Percentiles rank a stretch among this genome's conserved stretches.
Conservation (phyloP, 2,113 vertebrate genomes). For the Pipa parva region DNA sequence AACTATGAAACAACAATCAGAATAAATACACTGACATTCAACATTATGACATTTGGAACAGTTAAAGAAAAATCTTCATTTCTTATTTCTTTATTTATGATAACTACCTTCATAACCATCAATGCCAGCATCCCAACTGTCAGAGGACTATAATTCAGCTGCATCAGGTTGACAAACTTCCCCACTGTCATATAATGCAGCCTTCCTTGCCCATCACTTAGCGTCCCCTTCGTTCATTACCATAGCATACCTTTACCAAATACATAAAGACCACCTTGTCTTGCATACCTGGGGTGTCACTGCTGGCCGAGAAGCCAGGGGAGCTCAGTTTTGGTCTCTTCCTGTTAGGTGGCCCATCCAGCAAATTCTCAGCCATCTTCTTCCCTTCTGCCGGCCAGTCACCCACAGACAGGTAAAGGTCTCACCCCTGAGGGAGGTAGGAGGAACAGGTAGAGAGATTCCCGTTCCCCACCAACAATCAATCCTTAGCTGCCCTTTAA, state of each 20-base stretch:
- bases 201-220: not conserved
- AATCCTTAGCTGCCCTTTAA: slow-evolving; percentile 58
- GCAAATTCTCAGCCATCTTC: slow-evolving; percentile 87
- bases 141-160: no score
- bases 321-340: slow-evolving; percentile 92
- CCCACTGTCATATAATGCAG: no score
- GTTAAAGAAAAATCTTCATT: no score
- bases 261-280: slow-evolving; percentile 1
- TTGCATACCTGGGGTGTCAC: slow-evolving; percentile 83
- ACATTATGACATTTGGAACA: no score
- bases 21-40: no score
- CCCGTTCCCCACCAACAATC: slow-evolving; percentile 17
- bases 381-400: slow-evolving; percentile 46
- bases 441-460: slow-evolving; percentile 19
- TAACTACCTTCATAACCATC: no score
- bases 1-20: no score
- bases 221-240: not conserved
- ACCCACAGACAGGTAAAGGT: slow-evolving; percentile 24
- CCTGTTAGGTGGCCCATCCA: slow-evolving; percentile 88
- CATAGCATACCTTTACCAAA: not conserved
- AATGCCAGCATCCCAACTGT: no score
- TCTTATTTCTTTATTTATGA: no score
- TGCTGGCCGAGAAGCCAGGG: slow-evolving; percentile 79
- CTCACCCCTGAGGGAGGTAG: slow-evolving; percentile 35
- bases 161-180: no score